Evolutionary conservation across 2,888 invertebrate genomes (phyloP), one percentile per base, ranked within the genome.

Genomic region (Galerucella nymphaeae): DNA sequence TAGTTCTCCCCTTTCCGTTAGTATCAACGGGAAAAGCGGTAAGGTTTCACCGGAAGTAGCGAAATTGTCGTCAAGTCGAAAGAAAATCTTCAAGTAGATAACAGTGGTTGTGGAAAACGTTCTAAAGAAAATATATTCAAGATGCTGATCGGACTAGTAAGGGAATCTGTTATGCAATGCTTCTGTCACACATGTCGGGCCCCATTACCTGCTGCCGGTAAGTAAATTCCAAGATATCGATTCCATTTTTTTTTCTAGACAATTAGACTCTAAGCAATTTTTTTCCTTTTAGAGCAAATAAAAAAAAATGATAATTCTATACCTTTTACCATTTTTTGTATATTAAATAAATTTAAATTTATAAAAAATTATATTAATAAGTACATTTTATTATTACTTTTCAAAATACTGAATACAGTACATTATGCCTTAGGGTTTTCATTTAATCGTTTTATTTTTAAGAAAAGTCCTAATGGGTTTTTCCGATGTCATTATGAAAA

Each of bases 121-220:
- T 41, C 16, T n/a, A 4, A 63, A 71, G 41, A 61, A 53, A 61
- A 67, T 62, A 20, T 41, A 64, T 13, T 73, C 84, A 89, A 87
- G 80, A 96, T 96, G 96, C 89, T 96, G 90, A 94, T 96, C 90
- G 94, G 93, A 87, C 91, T 96, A 85, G 94, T 96, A 87, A 93
- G 94, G 88, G 95, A 96, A 88, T 96, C 95, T 87, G 94, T 96
- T 87, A 91, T 95, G 92, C 94, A 95, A 91, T 96, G 96, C 90
- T 95, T 96, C 90, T 96, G 96, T 90, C 95, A 95, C 89, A 93
- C 95, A 88, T 96, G 95, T 92, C 93, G 94, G 87, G 94, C 94
- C 83, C 95, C 95, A 80, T 87, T 94, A 85, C 92, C 93, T 85
- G 90, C 92, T 89, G 92, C 92, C 89, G 92, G 93, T 93, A 90